Evolutionary conservation across 2,113 vertebrate species (phyloP).

Genomic region (Otolemur garnettii): DNA sequence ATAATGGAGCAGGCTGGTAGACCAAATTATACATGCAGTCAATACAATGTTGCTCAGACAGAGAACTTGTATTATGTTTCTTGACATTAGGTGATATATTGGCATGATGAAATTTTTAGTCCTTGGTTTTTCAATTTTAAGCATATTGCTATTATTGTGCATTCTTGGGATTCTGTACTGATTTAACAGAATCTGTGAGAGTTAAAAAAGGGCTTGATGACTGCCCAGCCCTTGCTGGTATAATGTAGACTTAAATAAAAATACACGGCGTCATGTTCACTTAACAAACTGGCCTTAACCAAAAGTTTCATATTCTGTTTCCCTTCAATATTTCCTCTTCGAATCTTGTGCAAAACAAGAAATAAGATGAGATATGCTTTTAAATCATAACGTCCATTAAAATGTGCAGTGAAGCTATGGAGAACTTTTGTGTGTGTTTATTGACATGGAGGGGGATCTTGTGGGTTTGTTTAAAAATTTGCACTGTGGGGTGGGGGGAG

Average conservation of each 20-base stretch:
- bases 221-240: background rate
- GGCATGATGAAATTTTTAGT: conserved; percentile 55
- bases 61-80: conserved; percentile 34
- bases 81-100: conserved; percentile 18
- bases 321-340: background rate
- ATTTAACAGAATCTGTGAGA: conserved; percentile 29
- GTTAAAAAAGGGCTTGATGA: conserved; percentile 52
- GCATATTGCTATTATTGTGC: conserved; percentile 45
- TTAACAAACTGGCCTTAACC: conserved; percentile 52
- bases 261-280: conserved; percentile 50
- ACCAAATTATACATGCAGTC: background rate
- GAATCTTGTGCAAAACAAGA: conserved; percentile 21
- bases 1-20: conserved; percentile 58
- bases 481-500: too few species aligned
- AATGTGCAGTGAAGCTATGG: background rate
- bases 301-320: conserved; percentile 49
- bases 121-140: conserved; percentile 56
- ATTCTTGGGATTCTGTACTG: conserved; percentile 33
- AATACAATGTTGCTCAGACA: background rate
- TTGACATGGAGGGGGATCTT: background rate
- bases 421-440: background rate
- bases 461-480: conserved; percentile 26
- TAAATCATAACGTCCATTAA: conserved; percentile 40
- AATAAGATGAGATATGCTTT: conserved; percentile 20
- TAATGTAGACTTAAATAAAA: conserved; percentile 63